Evolutionary conservation across 2,888 invertebrate genomes (phyloP).

Genomic region (Aelia acuminata): DNA sequence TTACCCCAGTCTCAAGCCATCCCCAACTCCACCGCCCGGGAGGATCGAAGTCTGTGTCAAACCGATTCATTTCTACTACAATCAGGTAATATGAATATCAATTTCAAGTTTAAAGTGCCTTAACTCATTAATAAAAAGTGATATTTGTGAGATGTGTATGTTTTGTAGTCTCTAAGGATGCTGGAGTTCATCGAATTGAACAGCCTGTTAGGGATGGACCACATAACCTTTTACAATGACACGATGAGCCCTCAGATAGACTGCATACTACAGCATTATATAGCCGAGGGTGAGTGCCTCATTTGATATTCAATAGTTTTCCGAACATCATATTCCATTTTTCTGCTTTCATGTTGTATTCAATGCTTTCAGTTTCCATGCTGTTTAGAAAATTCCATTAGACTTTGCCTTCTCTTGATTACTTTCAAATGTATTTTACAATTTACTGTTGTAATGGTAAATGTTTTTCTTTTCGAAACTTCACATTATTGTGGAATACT

Average conservation of each 20-base stretch:
- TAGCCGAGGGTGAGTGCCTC: constrained; percentile 58
- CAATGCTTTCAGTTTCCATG: background rate
- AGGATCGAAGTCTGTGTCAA: constrained; percentile 88
- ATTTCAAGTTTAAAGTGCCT: background rate
- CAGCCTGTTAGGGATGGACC: constrained; percentile 84
- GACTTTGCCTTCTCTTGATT: no score
- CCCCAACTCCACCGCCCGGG: constrained; percentile 68
- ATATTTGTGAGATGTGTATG: background rate
- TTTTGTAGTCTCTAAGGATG: constrained; percentile 79
- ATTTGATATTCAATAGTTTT: background rate
- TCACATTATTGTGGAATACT: no score
- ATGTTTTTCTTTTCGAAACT: no score
- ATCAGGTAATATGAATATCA: constrained; percentile 73
- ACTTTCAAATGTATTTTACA: no score
- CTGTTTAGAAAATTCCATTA: no score
- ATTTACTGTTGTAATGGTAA: no score
- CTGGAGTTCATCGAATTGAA: constrained; percentile 93
- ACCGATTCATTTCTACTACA: constrained; percentile 90
- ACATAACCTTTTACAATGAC: constrained; percentile 93
- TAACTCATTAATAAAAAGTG: background rate
- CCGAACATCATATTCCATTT: background rate
- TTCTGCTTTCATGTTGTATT: no score
- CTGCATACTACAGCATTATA: constrained; percentile 81
- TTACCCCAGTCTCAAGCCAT: constrained; percentile 69
- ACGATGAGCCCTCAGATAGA: constrained; percentile 84